phyloP scores from a whole-genome alignment of 2,113 vertebrate genomes.

The Empidonax traillii region DNA sequence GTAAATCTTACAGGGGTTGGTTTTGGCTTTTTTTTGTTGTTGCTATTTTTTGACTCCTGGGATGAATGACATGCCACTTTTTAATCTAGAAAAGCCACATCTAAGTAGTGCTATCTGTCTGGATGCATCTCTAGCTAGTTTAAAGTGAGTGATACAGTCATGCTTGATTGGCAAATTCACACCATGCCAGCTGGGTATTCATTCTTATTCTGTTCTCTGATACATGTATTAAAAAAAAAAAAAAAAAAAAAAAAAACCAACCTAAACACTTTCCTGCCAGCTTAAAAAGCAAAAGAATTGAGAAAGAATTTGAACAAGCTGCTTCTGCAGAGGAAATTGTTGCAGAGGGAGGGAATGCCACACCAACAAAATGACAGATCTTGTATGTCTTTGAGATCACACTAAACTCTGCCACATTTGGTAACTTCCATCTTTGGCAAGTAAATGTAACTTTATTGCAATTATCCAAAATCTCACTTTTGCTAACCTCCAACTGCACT shows the following conservation, averaged over 20 bases:
- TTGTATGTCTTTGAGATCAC: not conserved
- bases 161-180: conserved; percentile 50
- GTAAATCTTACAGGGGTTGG: not conserved
- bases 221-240: conserved; percentile 3
- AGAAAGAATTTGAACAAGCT: not conserved
- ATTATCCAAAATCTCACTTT: not conserved
- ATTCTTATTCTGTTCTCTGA: conserved; percentile 39
- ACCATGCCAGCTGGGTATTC: conserved; percentile 40
- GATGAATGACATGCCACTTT: not conserved
- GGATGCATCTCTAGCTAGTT: not conserved
- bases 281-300: conserved; percentile 13
- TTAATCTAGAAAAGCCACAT: not conserved
- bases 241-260: not conserved
- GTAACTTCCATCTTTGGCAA: not conserved
- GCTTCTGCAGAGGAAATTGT: not conserved
- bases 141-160: conserved; percentile 25
- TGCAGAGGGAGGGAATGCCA: not conserved
- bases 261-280: not conserved
- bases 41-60: not conserved
- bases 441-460: not conserved
- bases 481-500: conserved; percentile 16
- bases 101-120: conserved; percentile 10
- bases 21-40: not conserved
- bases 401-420: not conserved
- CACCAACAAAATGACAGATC: not conserved